Evolutionary conservation across 1,140 invertebrate genomes (phyloP).

Genomic region (Rhagoletis pomonella): DNA sequence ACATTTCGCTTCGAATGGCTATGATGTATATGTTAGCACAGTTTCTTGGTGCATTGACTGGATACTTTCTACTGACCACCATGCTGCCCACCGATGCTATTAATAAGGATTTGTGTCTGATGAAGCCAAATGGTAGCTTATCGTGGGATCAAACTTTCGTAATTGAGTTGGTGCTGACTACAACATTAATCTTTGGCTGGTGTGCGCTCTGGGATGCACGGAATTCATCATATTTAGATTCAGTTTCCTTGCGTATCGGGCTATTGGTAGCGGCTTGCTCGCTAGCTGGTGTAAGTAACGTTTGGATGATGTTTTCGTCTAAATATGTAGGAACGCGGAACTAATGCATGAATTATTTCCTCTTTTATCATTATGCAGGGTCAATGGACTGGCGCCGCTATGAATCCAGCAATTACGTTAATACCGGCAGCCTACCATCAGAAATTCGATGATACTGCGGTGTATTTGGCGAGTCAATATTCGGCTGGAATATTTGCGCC

Average conservation of each 20-base stretch:
- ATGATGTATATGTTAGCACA: conserved; percentile 85
- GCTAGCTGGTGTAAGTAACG: conserved; percentile 42
- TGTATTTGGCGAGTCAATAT: conserved; percentile 83
- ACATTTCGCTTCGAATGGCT: conserved; percentile 73
- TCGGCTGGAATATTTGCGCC: conserved; percentile 77
- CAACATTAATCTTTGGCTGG: conserved; percentile 46
- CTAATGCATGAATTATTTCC: too few species aligned
- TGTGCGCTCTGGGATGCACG: conserved; percentile 36
- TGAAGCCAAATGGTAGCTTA: conserved; percentile 75
- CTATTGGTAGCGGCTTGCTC: not conserved
- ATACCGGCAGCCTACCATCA: conserved; percentile 82
- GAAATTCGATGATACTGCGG: conserved; percentile 82
- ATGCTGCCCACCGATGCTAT: conserved; percentile 71
- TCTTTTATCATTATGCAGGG: conserved; percentile 71
- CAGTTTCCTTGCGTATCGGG: conserved; percentile 36
- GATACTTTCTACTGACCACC: conserved; percentile 80
- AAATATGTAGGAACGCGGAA: not conserved
- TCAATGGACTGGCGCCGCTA: conserved; percentile 81
- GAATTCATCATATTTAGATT: conserved; percentile 28
- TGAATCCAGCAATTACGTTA: conserved; percentile 85
- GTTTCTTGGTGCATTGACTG: conserved; percentile 80
- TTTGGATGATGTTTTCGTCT: not conserved
- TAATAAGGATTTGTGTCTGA: conserved; percentile 79
- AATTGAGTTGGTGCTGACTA: conserved; percentile 73
- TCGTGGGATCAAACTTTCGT: conserved; percentile 75